These are phyloP conservation scores for Phrynosoma platyrhinos DNA, from an alignment of 2,113 vertebrate genomes.

Conservation along the genomic window DNA sequence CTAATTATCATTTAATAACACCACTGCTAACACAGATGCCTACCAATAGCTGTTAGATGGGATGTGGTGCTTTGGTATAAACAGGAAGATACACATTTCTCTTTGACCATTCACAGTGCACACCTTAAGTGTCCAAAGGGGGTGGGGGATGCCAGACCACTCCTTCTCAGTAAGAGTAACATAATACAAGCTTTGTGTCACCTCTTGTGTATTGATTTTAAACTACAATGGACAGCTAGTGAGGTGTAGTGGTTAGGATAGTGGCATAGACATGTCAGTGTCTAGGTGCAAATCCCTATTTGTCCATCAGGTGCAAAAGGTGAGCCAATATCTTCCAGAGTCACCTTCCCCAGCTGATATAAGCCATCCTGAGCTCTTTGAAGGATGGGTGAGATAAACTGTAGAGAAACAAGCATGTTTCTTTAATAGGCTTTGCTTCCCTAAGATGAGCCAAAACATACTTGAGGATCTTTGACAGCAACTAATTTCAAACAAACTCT, in stretches of 20 bases:
- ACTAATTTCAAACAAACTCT: background rate
- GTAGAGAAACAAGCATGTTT: background rate
- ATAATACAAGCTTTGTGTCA: background rate
- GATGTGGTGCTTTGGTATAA: background rate
- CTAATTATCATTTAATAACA: background rate
- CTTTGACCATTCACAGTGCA: background rate
- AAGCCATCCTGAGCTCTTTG: background rate
- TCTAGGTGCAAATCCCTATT: background rate
- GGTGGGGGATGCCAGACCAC: background rate
- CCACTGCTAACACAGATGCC: background rate
- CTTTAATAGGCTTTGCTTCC: background rate
- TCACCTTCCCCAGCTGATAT: too few relatives aligned
- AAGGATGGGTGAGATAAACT: background rate
- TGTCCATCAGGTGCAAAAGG: background rate
- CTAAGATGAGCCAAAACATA: background rate
- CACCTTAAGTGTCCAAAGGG: background rate
- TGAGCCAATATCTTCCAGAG: background rate
- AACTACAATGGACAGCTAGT: background rate
- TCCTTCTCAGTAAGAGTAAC: background rate
- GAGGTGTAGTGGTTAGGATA: background rate
- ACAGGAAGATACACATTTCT: background rate
- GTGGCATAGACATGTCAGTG: background rate
- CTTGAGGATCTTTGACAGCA: too few relatives aligned
- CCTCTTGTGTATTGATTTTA: background rate
- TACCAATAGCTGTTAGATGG: background rate